Conservation (phyloP, 2,797 vertebrate species). For the Eupleurogrammus muticus region DNA sequence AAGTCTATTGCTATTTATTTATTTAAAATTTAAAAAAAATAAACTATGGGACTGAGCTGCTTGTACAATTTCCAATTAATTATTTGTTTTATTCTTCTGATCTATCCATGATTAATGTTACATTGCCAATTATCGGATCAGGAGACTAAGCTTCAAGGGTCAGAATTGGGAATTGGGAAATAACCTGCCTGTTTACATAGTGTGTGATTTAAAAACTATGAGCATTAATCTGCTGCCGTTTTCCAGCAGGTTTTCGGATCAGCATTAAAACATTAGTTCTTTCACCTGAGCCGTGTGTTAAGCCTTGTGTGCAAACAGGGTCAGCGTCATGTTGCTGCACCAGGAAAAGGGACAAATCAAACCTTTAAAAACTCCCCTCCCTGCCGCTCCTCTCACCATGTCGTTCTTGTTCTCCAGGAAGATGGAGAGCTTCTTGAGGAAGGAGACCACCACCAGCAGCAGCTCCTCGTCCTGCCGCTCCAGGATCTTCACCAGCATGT, state of each 20-base stretch:
- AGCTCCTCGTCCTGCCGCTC: conserved; percentile 92
- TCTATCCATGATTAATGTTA: neutral
- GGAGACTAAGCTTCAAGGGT: neutral
- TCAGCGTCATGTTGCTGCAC: no score
- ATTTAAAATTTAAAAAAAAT: conserved; percentile 5
- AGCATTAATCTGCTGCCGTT: no score
- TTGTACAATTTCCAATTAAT: no score
- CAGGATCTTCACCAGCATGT: conserved; percentile 92
- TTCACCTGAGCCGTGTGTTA: no score
- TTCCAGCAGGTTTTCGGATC: no score
- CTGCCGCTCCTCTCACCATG: conserved; percentile 91
- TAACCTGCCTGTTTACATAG: neutral
- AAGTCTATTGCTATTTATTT: no score
- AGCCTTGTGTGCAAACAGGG: no score
- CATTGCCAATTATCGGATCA: neutral
- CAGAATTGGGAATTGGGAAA: neutral
- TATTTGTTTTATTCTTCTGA: neutral
- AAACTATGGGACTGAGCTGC: no score
- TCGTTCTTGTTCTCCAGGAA: conserved; percentile 98
- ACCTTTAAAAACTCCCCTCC: neutral
- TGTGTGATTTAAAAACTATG: no score
- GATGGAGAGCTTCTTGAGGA: conserved; percentile 97
- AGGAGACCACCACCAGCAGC: conserved; percentile 91
- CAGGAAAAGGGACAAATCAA: no score
- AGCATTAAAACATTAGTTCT: no score